Conservation (phyloP, 2,888 invertebrate genomes). For the Sminthurides aquaticus region DNA sequence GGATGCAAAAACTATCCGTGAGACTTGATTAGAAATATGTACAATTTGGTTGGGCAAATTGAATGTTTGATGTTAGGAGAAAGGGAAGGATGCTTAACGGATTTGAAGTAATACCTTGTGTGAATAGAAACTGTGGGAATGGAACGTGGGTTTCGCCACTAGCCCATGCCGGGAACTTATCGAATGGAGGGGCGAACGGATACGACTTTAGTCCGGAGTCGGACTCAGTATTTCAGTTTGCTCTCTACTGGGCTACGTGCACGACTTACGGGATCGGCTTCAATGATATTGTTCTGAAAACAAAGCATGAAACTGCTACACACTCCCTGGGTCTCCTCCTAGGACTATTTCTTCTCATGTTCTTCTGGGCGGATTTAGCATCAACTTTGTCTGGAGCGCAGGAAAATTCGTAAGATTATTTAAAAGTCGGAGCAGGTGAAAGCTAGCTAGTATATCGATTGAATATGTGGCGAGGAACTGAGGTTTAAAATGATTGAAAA, state of each 20-base stretch:
- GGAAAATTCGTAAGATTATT: conserved; percentile 16
- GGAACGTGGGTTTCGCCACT: conserved; percentile 13
- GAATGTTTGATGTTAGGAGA: too few species aligned
- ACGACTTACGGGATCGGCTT: conserved; percentile 24
- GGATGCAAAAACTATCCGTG: conserved; percentile 17
- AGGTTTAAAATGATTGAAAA: too few species aligned
- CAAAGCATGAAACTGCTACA: conserved; percentile 10
- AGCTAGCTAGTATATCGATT: background rate
- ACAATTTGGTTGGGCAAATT: too few species aligned
- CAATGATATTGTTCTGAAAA: conserved; percentile 11
- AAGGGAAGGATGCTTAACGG: too few species aligned
- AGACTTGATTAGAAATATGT: too few species aligned
- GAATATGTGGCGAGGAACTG: too few species aligned
- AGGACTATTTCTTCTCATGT: conserved; percentile 17
- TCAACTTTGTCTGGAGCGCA: conserved; percentile 16
- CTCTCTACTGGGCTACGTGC: conserved; percentile 24
- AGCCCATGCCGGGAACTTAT: background rate
- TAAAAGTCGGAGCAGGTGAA: conserved; percentile 1
- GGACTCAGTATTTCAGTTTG: conserved; percentile 12
- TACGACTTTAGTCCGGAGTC: background rate
- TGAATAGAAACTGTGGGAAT: conserved; percentile 8
- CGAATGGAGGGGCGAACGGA: background rate
- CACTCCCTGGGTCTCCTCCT: conserved; percentile 19
- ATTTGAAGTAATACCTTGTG: too few species aligned
- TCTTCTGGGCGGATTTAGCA: conserved; percentile 22